phyloP scores from a whole-genome alignment of 2,797 vertebrate species.

The Notolabrus celidotus region DNA sequence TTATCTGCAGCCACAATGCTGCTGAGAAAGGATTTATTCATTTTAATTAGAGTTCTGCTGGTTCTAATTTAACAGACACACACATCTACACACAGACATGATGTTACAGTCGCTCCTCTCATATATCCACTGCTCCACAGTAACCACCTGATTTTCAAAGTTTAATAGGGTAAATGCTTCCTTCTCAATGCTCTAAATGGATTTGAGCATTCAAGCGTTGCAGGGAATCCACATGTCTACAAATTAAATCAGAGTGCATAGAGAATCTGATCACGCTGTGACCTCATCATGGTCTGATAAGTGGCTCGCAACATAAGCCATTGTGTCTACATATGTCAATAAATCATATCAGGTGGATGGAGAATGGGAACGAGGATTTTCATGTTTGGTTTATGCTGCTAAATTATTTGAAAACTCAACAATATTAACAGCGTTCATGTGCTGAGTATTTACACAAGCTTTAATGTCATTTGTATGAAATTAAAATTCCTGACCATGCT shows the following conservation, averaged over 20 bases:
- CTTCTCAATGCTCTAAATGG: constrained; percentile 61
- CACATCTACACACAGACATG: constrained; percentile 20
- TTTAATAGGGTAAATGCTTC: constrained; percentile 66
- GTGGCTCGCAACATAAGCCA: constrained; percentile 14
- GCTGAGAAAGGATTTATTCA: constrained; percentile 18
- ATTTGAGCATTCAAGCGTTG: constrained; percentile 57
- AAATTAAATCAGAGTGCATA: constrained; percentile 52
- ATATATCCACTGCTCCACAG: constrained; percentile 25
- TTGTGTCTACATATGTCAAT: constrained; percentile 23
- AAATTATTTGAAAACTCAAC: neutral
- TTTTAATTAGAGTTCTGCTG: constrained; percentile 50
- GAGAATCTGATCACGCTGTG: constrained; percentile 41
- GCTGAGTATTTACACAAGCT: neutral
- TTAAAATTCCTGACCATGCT: constrained; percentile 2
- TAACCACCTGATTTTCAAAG: constrained; percentile 51
- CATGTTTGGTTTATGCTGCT: neutral
- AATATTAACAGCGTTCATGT: neutral
- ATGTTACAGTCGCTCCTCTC: constrained; percentile 29
- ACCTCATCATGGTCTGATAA: constrained; percentile 37
- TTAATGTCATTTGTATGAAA: neutral
- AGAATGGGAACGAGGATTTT: constrained; percentile 12
- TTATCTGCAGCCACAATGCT: constrained; percentile 19
- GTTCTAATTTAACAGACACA: constrained; percentile 48
- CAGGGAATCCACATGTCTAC: constrained; percentile 37
- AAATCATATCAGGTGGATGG: constrained; percentile 16